Base-by-base conservation (phyloP, 2,113 vertebrate species). In the Sylvia atricapilla region DNA sequence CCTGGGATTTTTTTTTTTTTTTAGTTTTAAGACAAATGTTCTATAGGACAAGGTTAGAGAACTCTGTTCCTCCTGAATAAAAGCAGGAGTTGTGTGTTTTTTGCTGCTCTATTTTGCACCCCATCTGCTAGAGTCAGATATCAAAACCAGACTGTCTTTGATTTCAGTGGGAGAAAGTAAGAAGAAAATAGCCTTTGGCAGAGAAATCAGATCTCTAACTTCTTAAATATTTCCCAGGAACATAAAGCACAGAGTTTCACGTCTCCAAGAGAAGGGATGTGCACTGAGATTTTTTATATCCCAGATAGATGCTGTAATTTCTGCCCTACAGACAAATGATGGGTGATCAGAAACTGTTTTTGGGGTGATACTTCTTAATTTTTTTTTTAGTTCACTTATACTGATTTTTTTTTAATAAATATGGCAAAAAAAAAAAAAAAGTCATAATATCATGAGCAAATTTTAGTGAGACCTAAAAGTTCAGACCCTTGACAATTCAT, bases 171-270 rank as follows among this genome's bases (percentile, higher is more conserved):
- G 69, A 68, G 39, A 82, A 89, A 82, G 31, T 22, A 53, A 60
- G 30, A 88, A 73, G 19, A 66, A 87, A 87, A 94, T 33, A 92
- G 39, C 80, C 72, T 73, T 94, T 89, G 43, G n/a, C 79, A 69
- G 41, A 89, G 49, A 86, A 93, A 56, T 58, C 31, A 88, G 58
- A 85, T 82, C 33, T 82, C 19, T 84, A 56, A 84, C 23, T 80
- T 90, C 19, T 79, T 89, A 74, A 92, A 66, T 46, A 86, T 89
- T 89, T 91, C 43, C 59, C 59, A 81, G 84, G 76, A 86, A 84
- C 39, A 62, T 4, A 35, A 58, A 22, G 10, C 49, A 70, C 4
- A 52, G 31, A 82, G 66, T 84, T 86, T 81, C 15, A 81, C 7
- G 3, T 84, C 37, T 74, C 15, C 25, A 67, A 55, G 47, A 87